Evolutionary conservation across 2,888 invertebrate species (phyloP).

Genomic region (Parnassius glacialis): DNA sequence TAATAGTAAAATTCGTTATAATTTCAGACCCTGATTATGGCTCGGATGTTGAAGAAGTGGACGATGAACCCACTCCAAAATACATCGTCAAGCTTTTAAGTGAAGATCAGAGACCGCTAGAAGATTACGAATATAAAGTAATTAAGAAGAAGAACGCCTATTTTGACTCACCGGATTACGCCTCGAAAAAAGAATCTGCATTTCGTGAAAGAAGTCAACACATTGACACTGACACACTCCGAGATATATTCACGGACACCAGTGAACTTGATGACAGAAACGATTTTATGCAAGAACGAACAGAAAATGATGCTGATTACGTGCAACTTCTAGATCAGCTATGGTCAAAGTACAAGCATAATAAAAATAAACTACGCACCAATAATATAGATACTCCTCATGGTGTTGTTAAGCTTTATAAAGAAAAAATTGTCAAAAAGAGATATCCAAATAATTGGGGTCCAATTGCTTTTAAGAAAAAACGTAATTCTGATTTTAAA

Average conservation of each 20-base stretch:
- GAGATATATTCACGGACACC: constrained; percentile 64
- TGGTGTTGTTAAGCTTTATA: constrained; percentile 71
- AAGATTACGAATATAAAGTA: constrained; percentile 78
- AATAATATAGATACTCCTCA: constrained; percentile 60
- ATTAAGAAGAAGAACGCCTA: constrained; percentile 74
- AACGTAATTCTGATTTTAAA: constrained; percentile 66
- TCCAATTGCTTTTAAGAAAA: constrained; percentile 74
- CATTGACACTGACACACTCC: constrained; percentile 63
- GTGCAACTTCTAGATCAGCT: constrained; percentile 77
- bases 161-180: constrained; percentile 35
- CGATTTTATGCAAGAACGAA: constrained; percentile 45
- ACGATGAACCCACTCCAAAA: constrained; percentile 57
- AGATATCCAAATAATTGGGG: constrained; percentile 74
- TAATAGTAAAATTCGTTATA: background rate
- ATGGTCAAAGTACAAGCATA: constrained; percentile 78
- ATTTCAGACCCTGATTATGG: constrained; percentile 65
- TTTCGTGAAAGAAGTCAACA: constrained; percentile 71
- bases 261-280: constrained; percentile 56
- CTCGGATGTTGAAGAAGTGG: constrained; percentile 59
- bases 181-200: constrained; percentile 60
- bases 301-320: constrained; percentile 76
- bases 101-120: constrained; percentile 69
- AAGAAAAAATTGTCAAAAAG: constrained; percentile 72
- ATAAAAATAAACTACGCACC: constrained; percentile 57
- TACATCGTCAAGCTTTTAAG: constrained; percentile 64